These are phyloP conservation scores for Stegostoma tigrinum DNA, from an alignment of 2,113 vertebrate species.

Conservation along the genomic window DNA sequence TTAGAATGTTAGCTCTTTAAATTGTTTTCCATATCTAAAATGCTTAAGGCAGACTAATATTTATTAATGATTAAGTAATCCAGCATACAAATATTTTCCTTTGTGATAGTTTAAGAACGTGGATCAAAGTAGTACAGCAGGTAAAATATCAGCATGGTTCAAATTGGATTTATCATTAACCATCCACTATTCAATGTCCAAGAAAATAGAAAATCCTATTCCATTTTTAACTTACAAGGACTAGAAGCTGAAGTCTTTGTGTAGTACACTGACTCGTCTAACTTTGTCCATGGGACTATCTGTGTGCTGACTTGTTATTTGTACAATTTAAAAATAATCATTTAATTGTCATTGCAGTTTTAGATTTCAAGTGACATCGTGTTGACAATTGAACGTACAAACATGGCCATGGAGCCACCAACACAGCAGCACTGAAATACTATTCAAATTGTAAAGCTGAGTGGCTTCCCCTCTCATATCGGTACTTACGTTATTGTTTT, in stretches of 20 bases:
- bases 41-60: background rate
- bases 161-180: background rate
- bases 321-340: background rate
- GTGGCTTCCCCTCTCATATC: too few relatives aligned
- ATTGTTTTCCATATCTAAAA: slow-evolving; percentile 20
- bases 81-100: background rate
- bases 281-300: background rate
- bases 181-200: background rate
- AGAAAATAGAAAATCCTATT: background rate
- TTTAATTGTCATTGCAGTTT: background rate
- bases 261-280: background rate
- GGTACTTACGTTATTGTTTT: background rate
- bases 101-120: background rate
- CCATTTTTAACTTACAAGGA: background rate
- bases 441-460: background rate
- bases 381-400: background rate
- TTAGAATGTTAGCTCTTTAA: background rate
- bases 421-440: background rate
- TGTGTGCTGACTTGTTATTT: background rate
- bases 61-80: background rate
- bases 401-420: background rate
- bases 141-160: background rate
- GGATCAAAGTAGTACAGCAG: background rate
- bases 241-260: background rate
- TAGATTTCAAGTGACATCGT: background rate